Evolutionary conservation across 2,888 invertebrate genomes (phyloP), one percentile per base, ranked within the genome.

Genomic region (Drosophila nr. fundita): DNA sequence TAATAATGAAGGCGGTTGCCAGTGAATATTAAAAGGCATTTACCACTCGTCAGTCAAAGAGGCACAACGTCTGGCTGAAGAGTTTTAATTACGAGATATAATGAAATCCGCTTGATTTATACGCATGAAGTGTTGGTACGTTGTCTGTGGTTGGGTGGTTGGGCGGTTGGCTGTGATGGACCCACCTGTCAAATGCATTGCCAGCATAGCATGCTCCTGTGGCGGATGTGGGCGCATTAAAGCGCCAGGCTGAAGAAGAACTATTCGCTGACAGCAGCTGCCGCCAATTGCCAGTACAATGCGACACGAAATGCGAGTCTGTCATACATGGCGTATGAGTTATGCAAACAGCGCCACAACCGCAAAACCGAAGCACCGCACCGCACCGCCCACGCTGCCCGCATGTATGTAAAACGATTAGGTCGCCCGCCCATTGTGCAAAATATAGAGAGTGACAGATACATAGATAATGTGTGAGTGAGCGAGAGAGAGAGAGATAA

Each of bases 91-190:
- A 73, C 73, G 58, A 54, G 73, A 67, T 73, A 73, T 83, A 83
- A 82, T 83, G 75, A 80, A 82, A 82, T 75, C 65, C 54, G 54
- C 50, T 73, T 83, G 80, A 82, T 83, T 82, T 83, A 80, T 80
- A 79, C 50, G 65, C 53, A 34, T 55, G 27, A 27, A 27, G 30
- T 38, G 42, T 21, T 24, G 18, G 50, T 38, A 54, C 27, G 13
- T n/a, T 38, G 40, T 29, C 27, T 27, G 38, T 55, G 34, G 18
- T 18, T 2, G 34, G 18, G 24, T 24, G 21, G 15, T 24, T 24
- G 15, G 15, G 34, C 11, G 36, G 58, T 18, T 52, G 27, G 5
- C 10, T 18, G 49, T 10, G 24, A 18, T 8, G 29, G 29, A 27
- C 24, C 29, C 59, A 76, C 65, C 80, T 74, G 69, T 76, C 78